Percentiles rank a stretch among this genome's conserved stretches.
These are phyloP conservation scores for Papilio polyxenes DNA, from an alignment of 1,140 invertebrate genomes.

Conservation along the genomic window DNA sequence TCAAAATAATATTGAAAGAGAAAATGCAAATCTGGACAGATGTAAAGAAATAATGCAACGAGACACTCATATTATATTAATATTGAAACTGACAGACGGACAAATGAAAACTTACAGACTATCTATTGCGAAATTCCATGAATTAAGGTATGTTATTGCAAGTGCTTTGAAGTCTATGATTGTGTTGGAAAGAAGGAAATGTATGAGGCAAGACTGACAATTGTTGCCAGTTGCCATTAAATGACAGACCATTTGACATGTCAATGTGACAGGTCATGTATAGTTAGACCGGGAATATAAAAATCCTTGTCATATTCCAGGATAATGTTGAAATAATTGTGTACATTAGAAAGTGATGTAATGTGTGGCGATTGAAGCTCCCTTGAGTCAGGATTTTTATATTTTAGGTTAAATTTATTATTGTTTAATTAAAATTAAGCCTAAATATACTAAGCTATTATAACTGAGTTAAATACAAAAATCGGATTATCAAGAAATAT, in stretches of 20 bases:
- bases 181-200: constrained; percentile 68
- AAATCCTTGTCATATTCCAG: too few species aligned
- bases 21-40: constrained; percentile 46
- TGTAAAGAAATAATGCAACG: constrained; percentile 55
- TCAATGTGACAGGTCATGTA: neutral
- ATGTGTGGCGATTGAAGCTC: too few species aligned
- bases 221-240: constrained; percentile 10
- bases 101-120: constrained; percentile 57
- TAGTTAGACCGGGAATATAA: too few species aligned
- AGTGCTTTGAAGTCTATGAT: constrained; percentile 70
- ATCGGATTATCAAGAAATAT: too few species aligned
- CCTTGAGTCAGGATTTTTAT: too few species aligned
- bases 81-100: constrained; percentile 61
- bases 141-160: constrained; percentile 62
- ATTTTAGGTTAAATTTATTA: too few species aligned
- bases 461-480: too few species aligned
- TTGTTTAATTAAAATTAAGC: too few species aligned
- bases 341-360: too few species aligned
- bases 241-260: neutral
- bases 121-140: constrained; percentile 64
- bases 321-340: too few species aligned
- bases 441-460: too few species aligned
- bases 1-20: constrained; percentile 59
- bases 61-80: constrained; percentile 60
- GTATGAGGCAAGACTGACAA: constrained; percentile 67